These are phyloP conservation scores for Aythya fuligula DNA, from an alignment of 2,797 vertebrate genomes.

Conservation along the genomic window DNA sequence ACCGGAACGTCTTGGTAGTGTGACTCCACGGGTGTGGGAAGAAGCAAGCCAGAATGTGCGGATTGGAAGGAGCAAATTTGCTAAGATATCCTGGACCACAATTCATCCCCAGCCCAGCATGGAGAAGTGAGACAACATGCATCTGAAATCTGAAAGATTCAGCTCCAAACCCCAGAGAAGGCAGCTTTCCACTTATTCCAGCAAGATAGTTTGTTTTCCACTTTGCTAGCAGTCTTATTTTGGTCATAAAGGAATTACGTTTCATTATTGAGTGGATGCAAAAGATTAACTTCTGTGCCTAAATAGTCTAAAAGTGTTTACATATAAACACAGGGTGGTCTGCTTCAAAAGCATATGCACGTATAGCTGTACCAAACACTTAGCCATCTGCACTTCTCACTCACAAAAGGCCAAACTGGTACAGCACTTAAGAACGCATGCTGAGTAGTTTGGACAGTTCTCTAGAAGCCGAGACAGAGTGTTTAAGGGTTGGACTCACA, in stretches of 20 bases:
- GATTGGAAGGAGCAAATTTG: not conserved
- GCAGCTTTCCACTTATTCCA: not conserved
- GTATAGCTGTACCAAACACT: slow-evolving; percentile 52
- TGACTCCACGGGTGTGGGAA: not conserved
- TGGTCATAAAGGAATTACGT: not conserved
- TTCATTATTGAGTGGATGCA: slow-evolving; percentile 45
- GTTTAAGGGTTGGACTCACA: slow-evolving; percentile 52
- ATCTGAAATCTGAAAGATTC: not conserved
- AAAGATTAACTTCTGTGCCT: slow-evolving; percentile 57
- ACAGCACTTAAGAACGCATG: not conserved
- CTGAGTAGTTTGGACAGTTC: slow-evolving; percentile 9
- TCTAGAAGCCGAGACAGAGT: slow-evolving; percentile 38
- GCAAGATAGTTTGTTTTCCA: not conserved
- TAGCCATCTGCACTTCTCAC: slow-evolving; percentile 69
- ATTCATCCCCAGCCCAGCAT: not conserved
- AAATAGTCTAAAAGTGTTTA: slow-evolving; percentile 68
- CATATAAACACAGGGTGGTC: slow-evolving; percentile 70
- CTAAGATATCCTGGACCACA: not conserved
- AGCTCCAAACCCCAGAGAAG: not conserved
- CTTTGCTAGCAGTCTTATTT: not conserved
- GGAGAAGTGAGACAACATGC: not conserved
- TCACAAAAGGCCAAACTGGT: slow-evolving; percentile 60
- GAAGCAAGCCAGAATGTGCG: not conserved
- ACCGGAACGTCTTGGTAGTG: not conserved
- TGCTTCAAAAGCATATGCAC: slow-evolving; percentile 68